Evolutionary conservation across 2,113 vertebrate genomes (phyloP), one percentile per base, ranked within the genome.

Genomic region (Megatriorchis doriae): DNA sequence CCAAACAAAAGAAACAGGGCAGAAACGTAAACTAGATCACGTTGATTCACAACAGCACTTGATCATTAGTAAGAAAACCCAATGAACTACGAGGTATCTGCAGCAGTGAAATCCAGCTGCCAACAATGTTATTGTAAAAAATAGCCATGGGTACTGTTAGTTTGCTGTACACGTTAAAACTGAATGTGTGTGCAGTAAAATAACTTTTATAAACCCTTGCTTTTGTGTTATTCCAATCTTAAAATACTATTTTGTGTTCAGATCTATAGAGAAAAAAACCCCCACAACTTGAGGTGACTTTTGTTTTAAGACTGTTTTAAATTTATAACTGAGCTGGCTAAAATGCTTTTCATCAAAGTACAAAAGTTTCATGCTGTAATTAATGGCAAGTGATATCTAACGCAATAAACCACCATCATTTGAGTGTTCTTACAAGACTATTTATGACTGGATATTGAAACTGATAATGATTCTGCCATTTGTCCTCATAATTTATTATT

Each of bases 381-480:
- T 97, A 97, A 97, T 97, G 87, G 91, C 95, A 93, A 97, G 95
- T 96, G 97, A 94, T 97, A 97, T 87, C 91, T 95, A 90, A 80
- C 3, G 95, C 96, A 96, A 96, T 97, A 97, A 97, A 97, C 88
- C 93, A 96, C 93, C 79, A 96, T 95, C 93, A 96, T 97, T 95
- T 96, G 95, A 97, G 96, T 96, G 95, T 97, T 97, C 97, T 97
- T 96, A 96, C 95, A 97, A 96, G 97, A 95, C 93, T 97, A 97
- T 97, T 97, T 97, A 97, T 97, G 97, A 95, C 97, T 97, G 91
- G 97, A 96, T 97, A 97, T 97, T 96, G 96, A 97, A 97, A 96
- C 94, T 97, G 96, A 96, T 97, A 97, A 97, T 97, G 97, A 97
- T 97, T 97, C 97, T 97, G 97, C 97, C 97, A 96, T 97, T 97